phyloP scores from a whole-genome alignment of 2,888 invertebrate species.

The Plebejus anna region DNA sequence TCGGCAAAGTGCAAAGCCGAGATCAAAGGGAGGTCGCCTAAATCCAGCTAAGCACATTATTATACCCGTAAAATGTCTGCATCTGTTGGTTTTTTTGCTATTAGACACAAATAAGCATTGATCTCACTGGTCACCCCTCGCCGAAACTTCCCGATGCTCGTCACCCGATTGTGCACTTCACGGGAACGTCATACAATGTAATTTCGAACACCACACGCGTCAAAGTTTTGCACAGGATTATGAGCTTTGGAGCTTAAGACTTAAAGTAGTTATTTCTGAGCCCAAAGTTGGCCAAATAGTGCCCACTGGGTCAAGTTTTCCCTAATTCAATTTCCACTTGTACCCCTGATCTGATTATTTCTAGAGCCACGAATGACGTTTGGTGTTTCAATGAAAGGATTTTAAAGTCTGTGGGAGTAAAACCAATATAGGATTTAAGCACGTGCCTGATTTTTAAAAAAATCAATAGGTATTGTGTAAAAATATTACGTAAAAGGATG shows the following conservation, averaged over 20 bases:
- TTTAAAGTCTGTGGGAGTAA: constrained; percentile 36
- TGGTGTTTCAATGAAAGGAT: constrained; percentile 46
- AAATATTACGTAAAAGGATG: too few species aligned
- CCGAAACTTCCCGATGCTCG: constrained; percentile 31
- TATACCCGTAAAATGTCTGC: constrained; percentile 77
- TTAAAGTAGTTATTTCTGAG: constrained; percentile 33
- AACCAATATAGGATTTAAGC: not conserved
- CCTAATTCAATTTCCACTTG: constrained; percentile 74
- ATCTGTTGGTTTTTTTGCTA: constrained; percentile 77
- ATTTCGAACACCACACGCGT: constrained; percentile 32
- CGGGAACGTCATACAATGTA: constrained; percentile 22
- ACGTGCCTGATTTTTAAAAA: not conserved
- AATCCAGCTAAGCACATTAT: constrained; percentile 76
- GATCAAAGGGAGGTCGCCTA: constrained; percentile 71
- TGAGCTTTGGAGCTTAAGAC: constrained; percentile 30
- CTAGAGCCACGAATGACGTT: constrained; percentile 60
- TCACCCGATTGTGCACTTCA: constrained; percentile 37
- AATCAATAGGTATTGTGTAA: not conserved
- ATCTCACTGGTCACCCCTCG: constrained; percentile 60
- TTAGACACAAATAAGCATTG: constrained; percentile 76
- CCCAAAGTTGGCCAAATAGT: constrained; percentile 34
- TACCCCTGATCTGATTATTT: constrained; percentile 68
- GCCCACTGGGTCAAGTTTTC: constrained; percentile 63
- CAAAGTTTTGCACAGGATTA: constrained; percentile 24
- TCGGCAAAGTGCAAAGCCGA: constrained; percentile 49